Evolutionary conservation across 2,797 vertebrate species (phyloP), one percentile per base, ranked within the genome.

Genomic region (Scolopax bukidnonensis): DNA sequence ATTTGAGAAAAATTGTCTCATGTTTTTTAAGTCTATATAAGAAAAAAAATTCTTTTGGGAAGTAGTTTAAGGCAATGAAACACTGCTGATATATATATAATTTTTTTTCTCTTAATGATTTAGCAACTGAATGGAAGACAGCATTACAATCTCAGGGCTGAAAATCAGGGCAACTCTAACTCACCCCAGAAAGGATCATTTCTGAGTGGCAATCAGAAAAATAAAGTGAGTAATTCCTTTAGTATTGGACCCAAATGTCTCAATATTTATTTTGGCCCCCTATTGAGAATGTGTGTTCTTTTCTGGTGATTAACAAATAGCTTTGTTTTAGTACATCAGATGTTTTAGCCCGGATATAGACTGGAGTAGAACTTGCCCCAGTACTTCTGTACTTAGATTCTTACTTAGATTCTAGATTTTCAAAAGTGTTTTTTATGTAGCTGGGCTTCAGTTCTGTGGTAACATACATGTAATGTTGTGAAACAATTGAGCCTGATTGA

Each of bases 91-190:
- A 48, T 24, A 13, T 48, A 8, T 20, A 43, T 43, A 18, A 23
- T 50, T 12, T 2, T 21, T 23, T n/a, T 20, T 10, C 64, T 68
- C n/a, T 41, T 47, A 20, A 75, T 83, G 9, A 94, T 94, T 90
- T 96, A 98, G 97, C 93, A 99, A 89, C 98, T 99, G 82, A 98
- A 98, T 97, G 98, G 98, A 97, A 98, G 98, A 93, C 98, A 98
- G 5, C 95, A 97, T 32, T 97, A 93, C 56, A 97, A 76, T 96
- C 95, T 97, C 97, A 98, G 98, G 97, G 94, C 96, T 20, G 98
- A 98, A 74, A 95, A 98, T 95, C 98, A 98, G 94, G 98, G 97
- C 90, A 98, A 96, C 97, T 98, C 96, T 89, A 98, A 93, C 96
- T 98, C 98, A 45, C 97, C 98, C 60, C 98, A 98, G 63, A 99